Evolutionary conservation across 2,113 vertebrate species (phyloP).

Genomic region (Agapornis roseicollis): DNA sequence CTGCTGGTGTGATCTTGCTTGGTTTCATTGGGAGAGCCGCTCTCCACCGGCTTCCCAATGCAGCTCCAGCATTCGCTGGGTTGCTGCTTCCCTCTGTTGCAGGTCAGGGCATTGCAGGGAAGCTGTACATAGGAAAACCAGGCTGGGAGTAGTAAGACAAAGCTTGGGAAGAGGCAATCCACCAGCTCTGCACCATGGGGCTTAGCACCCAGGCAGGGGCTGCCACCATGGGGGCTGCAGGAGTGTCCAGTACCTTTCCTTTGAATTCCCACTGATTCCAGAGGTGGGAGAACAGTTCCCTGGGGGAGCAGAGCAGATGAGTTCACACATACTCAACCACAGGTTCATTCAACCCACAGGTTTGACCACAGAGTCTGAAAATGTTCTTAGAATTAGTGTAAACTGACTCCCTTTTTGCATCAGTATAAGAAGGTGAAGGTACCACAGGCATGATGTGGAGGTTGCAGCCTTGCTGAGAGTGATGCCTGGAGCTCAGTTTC

Average conservation of each 20-base stretch:
- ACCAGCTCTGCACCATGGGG: fast-evolving
- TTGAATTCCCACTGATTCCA: not conserved
- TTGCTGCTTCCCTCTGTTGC: constrained; percentile 64
- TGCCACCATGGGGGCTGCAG: not conserved
- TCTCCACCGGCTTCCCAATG: fast-evolving
- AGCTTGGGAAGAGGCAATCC: not conserved
- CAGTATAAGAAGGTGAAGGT: not conserved
- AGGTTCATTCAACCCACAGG: not conserved
- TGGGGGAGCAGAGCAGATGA: not conserved
- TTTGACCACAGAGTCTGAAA: not conserved
- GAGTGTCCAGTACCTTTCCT: fast-evolving
- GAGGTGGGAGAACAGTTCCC: not conserved
- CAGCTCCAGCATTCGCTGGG: not conserved
- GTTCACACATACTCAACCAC: fast-evolving
- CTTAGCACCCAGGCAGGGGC: not conserved
- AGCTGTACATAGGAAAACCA: not conserved
- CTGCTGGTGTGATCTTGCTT: not conserved
- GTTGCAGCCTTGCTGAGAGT: not conserved
- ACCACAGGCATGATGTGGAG: fast-evolving
- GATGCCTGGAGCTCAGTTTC: not conserved
- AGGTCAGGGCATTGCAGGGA: constrained; percentile 32
- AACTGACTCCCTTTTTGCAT: not conserved
- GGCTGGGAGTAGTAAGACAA: fast-evolving
- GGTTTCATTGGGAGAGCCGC: not conserved
- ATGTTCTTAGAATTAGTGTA: not conserved